Evolutionary conservation across 2,113 vertebrate genomes (phyloP), one percentile per base, ranked within the genome.

Genomic region (Pelvicachromis taeniatus): DNA sequence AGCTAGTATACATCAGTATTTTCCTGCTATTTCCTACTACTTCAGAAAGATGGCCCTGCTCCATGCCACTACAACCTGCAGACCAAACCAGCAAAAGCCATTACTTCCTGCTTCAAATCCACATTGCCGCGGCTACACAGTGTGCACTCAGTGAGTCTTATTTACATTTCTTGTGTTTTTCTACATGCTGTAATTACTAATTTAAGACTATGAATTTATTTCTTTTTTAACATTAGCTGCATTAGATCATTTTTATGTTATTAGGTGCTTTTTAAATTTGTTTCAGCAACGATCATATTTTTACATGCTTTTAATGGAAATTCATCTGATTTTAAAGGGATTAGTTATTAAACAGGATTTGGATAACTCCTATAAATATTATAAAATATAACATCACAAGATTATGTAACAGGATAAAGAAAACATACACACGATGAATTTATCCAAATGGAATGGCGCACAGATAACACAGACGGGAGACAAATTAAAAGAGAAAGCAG

Each of bases 21-120:
- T 80, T 12, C 12, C 45, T 19, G 52, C n/a, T 48, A n/a, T 88
- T 12, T 87, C 13, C 90, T 21, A 23, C 48, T 63, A 21, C 26
- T 58, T 33, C 80, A 97, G 97, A 97, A 59, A 61, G 95, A 97
- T 45, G 96, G 96, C 1, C 97, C 96, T n/a, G 94, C 95, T 45
- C 97, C 97, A 2, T 95, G 96, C 29, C 85, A 95, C 9, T 97
- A 97, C 77, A 54, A 95, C 61, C 87, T 94, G 82, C 96, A 91
- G 87, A 68, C 65, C 9, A 85, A 81, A 26, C 3, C 86, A 9
- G 33, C 83, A 45, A 82, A 8, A 75, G 86, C 84, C 61, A 52
- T 97, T 68, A 96, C 96, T 13, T 97, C 97, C 78, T 96, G 95
- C 88, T 98, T 98, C 91, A 95, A 89, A 29, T 97, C 96, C 54